These are phyloP conservation scores for Protosalanx chinensis DNA, from an alignment of 2,797 vertebrate genomes.

Conservation along the genomic window DNA sequence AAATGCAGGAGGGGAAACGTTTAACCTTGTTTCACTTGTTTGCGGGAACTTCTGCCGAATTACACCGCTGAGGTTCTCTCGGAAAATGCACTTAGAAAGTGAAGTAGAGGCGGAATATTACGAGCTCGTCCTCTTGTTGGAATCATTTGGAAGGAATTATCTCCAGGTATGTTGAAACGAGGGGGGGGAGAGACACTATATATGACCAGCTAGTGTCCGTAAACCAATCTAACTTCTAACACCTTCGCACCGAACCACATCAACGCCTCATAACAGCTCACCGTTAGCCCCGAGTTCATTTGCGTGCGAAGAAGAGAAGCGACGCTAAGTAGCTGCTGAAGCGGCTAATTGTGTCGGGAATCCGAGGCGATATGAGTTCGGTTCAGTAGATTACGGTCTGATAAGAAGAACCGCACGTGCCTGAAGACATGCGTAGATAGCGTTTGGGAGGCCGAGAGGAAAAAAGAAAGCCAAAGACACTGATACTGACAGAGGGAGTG, in stretches of 20 bases:
- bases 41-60: constrained; percentile 43
- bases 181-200: constrained; percentile 57
- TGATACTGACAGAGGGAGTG: constrained; percentile 50
- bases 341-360: constrained; percentile 73
- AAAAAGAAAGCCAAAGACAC: constrained; percentile 28
- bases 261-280: constrained; percentile 54
- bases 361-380: constrained; percentile 66
- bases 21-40: constrained; percentile 35
- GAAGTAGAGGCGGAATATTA: constrained; percentile 30
- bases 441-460: constrained; percentile 26
- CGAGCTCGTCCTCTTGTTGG: constrained; percentile 50
- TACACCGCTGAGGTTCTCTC: constrained; percentile 54
- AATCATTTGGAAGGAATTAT: constrained; percentile 64
- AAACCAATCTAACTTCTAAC: constrained; percentile 52
- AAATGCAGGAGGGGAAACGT: constrained; percentile 46
- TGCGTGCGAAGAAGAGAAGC: constrained; percentile 56
- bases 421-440: constrained; percentile 49
- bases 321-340: constrained; percentile 63
- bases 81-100: constrained; percentile 63
- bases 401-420: constrained; percentile 67
- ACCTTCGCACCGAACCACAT: constrained; percentile 42
- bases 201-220: constrained; percentile 54
- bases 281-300: constrained; percentile 73
- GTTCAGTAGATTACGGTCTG: constrained; percentile 76
- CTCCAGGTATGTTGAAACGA: constrained; percentile 63